These are phyloP conservation scores for Amiota mariae DNA, from an alignment of 2,888 invertebrate genomes.

Conservation along the genomic window DNA sequence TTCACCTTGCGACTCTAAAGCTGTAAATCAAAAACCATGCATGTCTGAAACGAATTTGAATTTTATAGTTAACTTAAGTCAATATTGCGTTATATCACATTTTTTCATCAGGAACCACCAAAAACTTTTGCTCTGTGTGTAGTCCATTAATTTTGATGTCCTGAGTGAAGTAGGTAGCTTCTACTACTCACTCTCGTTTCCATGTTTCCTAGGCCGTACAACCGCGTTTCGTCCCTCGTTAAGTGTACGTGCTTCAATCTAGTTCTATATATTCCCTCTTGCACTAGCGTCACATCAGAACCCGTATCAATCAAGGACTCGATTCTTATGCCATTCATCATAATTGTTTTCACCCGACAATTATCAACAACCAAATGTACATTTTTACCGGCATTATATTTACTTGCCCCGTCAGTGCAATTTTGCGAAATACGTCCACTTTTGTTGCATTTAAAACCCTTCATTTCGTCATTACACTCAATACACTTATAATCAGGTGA, in stretches of 20 bases:
- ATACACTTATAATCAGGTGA: neutral
- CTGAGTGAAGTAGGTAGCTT: neutral
- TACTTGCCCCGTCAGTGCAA: neutral
- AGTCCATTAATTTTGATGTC: neutral
- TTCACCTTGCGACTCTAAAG: too few relatives aligned
- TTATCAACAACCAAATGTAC: neutral
- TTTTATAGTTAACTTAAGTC: neutral
- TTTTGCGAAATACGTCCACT: neutral
- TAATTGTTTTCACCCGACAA: neutral
- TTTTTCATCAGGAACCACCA: neutral
- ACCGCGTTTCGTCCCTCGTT: neutral
- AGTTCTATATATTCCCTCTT: neutral
- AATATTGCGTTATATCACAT: neutral
- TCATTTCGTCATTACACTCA: neutral
- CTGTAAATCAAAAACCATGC: neutral
- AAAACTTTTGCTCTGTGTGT: neutral
- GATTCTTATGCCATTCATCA: neutral
- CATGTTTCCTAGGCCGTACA: neutral
- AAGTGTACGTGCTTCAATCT: neutral
- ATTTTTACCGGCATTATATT: neutral
- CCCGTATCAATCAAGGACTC: neutral
- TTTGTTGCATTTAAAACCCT: neutral
- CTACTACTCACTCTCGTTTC: neutral
- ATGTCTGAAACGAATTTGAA: neutral
- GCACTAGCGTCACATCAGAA: neutral